Conservation (phyloP, 2,888 invertebrate genomes). For the Lithophane leautieri region DNA sequence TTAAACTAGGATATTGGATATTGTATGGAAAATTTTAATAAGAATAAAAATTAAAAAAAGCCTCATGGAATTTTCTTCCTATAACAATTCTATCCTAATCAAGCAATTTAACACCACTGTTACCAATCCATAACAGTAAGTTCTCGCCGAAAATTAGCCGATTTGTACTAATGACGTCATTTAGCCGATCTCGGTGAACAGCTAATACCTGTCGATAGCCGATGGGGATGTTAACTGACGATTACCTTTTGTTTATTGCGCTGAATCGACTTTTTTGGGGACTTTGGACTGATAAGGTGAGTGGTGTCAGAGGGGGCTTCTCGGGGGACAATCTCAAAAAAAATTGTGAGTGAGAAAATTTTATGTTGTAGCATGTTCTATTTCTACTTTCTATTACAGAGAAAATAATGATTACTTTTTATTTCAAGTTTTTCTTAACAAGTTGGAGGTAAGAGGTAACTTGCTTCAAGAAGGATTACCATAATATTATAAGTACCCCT, state of each 20-base stretch:
- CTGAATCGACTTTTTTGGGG: conserved; percentile 38
- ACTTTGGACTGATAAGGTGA: conserved; percentile 15
- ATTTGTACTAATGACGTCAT: conserved; percentile 64
- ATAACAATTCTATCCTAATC: conserved; percentile 36
- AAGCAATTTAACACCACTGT: conserved; percentile 46
- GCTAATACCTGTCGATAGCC: conserved; percentile 60
- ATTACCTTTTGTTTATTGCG: conserved; percentile 60
- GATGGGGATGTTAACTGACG: conserved; percentile 49
- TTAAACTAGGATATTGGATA: neutral
- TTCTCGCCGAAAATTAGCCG: conserved; percentile 59
- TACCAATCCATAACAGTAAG: conserved; percentile 55
- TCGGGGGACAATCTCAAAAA: neutral
- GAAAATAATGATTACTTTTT: no score
- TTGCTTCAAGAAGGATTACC: no score
- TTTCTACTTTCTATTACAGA: no score
- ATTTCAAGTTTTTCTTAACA: no score
- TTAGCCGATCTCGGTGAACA: conserved; percentile 39
- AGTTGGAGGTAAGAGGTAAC: no score
- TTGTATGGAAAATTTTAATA: no score
- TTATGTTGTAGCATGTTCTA: neutral
- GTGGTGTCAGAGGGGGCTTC: neutral
- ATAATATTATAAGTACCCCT: no score
- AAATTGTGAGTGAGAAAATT: neutral
- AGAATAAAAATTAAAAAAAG: neutral
- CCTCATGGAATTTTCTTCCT: neutral